These are phyloP conservation scores for Aricia agestis DNA, from an alignment of 1,140 invertebrate species.

Conservation along the genomic window DNA sequence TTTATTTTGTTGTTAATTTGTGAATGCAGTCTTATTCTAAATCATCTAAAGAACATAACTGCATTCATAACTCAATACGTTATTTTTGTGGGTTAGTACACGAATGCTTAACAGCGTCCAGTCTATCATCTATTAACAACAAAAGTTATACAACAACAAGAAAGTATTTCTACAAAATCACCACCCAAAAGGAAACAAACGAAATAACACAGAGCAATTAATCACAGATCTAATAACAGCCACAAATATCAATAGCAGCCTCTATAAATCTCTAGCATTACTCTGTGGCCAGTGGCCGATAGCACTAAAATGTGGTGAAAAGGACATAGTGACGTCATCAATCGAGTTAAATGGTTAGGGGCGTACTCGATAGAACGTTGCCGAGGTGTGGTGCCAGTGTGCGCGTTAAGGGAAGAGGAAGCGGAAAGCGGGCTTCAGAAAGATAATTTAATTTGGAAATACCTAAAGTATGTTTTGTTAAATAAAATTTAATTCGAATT, in stretches of 20 bases:
- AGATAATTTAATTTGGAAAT: too few relatives aligned
- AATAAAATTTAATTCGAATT: too few relatives aligned
- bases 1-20: too few relatives aligned
- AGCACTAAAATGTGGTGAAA: slow-evolving; percentile 36
- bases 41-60: too few relatives aligned
- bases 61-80: too few relatives aligned
- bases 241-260: slow-evolving; percentile 14
- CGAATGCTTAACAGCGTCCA: too few relatives aligned
- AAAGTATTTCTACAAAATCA: neutral
- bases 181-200: neutral
- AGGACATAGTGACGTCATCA: slow-evolving; percentile 51
- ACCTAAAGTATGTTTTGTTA: too few relatives aligned
- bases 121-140: too few relatives aligned
- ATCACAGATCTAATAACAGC: slow-evolving; percentile 11
- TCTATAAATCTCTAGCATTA: slow-evolving; percentile 9
- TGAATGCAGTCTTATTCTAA: too few relatives aligned
- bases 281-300: neutral
- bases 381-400: slow-evolving; percentile 14
- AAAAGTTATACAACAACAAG: neutral
- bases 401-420: neutral
- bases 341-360: slow-evolving; percentile 47
- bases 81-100: too few relatives aligned
- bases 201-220: slow-evolving; percentile 10
- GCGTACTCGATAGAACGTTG: slow-evolving; percentile 42
- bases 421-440: neutral